phyloP scores from a whole-genome alignment of 1,140 invertebrate species.

The Adoxophyes honmai region DNA sequence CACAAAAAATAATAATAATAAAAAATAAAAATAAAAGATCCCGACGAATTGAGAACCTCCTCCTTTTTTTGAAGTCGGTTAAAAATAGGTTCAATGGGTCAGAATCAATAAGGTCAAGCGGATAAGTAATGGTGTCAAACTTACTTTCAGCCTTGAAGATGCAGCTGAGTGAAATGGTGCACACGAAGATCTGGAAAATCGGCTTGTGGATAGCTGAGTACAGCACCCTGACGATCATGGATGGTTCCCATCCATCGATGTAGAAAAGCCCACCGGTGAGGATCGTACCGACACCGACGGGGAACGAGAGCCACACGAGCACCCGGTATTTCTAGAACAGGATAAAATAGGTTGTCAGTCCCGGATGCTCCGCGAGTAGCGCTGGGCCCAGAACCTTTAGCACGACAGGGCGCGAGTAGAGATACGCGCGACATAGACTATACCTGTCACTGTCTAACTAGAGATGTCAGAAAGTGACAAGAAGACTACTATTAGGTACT shows the following conservation, averaged over 20 bases:
- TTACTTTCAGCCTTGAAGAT: constrained; percentile 57
- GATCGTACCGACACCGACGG: constrained; percentile 42
- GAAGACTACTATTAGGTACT: no score
- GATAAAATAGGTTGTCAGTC: no score
- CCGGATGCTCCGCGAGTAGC: no score
- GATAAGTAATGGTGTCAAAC: constrained; percentile 24
- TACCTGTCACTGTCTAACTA: no score
- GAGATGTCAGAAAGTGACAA: no score
- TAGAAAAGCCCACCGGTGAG: constrained; percentile 53
- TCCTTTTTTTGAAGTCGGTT: no score
- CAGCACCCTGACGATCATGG: constrained; percentile 28
- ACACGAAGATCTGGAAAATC: constrained; percentile 40
- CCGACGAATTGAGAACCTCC: no score
- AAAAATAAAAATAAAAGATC: constrained; percentile 42
- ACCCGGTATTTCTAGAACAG: constrained; percentile 50
- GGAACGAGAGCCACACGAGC: constrained; percentile 42
- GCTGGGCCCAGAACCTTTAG: no score
- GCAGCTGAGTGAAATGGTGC: constrained; percentile 35
- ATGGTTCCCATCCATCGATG: constrained; percentile 27
- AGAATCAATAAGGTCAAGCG: no score
- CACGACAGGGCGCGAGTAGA: no score
- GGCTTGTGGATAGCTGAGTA: constrained; percentile 56
- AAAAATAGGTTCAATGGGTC: no score
- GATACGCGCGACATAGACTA: no score
- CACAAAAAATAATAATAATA: neutral